Conservation (phyloP, 2,113 vertebrate species). For the Nesogale talazaci region DNA sequence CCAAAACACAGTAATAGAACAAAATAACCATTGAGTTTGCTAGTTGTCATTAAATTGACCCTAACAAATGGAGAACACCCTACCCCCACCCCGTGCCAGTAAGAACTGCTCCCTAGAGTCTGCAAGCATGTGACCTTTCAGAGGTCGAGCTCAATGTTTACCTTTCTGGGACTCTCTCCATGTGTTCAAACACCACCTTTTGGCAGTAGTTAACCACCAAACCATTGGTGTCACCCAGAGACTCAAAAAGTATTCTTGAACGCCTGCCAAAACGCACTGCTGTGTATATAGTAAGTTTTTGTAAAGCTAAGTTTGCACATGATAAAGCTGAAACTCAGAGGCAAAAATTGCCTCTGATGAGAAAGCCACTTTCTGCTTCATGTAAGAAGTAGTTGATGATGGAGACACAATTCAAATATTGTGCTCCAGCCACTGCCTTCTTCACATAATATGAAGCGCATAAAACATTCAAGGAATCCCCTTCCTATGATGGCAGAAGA, state of each 20-base stretch:
- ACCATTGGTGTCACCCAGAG: neutral
- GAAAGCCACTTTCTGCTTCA: neutral
- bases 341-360: neutral
- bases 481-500: neutral
- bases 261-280: neutral
- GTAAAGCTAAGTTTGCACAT: neutral
- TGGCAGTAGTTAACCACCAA: neutral
- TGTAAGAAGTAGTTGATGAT: neutral
- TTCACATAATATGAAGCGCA: neutral
- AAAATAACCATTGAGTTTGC: neutral
- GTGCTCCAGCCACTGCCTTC: neutral
- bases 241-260: neutral
- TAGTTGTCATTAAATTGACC: neutral
- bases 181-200: neutral
- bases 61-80: neutral
- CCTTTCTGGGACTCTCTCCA: neutral
- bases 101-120: neutral
- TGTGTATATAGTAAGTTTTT: neutral
- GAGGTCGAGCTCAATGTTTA: neutral
- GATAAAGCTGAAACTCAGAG: neutral
- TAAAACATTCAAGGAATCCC: constrained; percentile 4
- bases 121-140: neutral
- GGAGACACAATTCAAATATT: neutral
- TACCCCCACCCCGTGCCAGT: neutral
- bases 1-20: neutral